Base-by-base conservation (phyloP, 2,113 vertebrate genomes). In the Myodes glareolus region DNA sequence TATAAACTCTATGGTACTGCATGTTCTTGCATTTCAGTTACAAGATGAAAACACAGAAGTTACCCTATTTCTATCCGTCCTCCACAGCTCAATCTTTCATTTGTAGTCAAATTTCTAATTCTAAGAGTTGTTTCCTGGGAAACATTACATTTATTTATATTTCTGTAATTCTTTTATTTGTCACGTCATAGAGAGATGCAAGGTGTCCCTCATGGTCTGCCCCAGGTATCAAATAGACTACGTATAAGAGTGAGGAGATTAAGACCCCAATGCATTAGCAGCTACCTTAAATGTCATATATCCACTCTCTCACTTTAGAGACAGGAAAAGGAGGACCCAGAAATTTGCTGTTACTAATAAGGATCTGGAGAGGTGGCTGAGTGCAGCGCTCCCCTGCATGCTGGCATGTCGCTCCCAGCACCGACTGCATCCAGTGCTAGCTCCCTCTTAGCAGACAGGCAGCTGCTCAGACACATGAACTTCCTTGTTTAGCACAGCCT, bases 11-110 rank as follows among this genome's bases (percentile, higher is more conserved):
- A 7, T 25, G 0, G 16, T 42, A 10, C 33, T 81, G 17, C 39
- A 58, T 42, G 88, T 58, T 65, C 81, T 61, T 88, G 12, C 13
- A 36, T 93, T 50, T 90, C 52, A 61, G 93, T 68, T 1, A 50
- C 27, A 47, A 87, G 68, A 84, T 58, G 25, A 93, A 84, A 45
- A 93, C 85, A 86, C 19, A 95, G 75, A 94, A 91, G 23, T 50
- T 47, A 65, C 61, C 82, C 94, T 82, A 87, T 47, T 92, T 78
- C 72, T 81, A 0, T 78, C 8, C 75, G 81, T 63, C 52, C 63
- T 75, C 1, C 13, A 13, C 61, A 68, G 88, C 19, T 68, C 21
- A 68, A 88, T 2, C 52, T 92, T 91, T 63, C 73, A 90, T 90
- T 70, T 91, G 17, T 47, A 55, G 77, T 87, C 93, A 92, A 91